These are phyloP conservation scores for Drosophila trichaetosa DNA, from an alignment of 2,888 invertebrate genomes.

Conservation along the genomic window DNA sequence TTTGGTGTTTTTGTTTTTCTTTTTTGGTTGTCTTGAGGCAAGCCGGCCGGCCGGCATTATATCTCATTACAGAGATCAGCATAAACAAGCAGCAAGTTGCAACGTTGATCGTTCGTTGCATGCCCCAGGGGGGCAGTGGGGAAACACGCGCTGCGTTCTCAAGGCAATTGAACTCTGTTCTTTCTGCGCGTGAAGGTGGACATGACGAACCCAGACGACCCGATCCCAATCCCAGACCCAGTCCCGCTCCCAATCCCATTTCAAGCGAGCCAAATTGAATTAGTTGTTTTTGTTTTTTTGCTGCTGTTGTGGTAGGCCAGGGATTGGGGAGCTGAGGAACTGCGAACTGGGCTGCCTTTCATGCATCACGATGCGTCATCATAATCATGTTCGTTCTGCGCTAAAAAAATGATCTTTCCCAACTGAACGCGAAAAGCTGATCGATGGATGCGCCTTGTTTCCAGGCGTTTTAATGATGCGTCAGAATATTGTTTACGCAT, in stretches of 20 bases:
- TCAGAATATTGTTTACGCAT: constrained; percentile 81
- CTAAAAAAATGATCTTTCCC: constrained; percentile 49
- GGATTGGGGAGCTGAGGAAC: constrained; percentile 29
- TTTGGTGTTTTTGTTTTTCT: constrained; percentile 5
- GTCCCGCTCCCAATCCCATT: constrained; percentile 32
- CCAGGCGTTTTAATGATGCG: constrained; percentile 79
- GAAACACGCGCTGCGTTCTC: constrained; percentile 57
- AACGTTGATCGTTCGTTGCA: constrained; percentile 36
- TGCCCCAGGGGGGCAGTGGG: constrained; percentile 36
- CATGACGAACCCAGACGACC: constrained; percentile 53
- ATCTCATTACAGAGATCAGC: constrained; percentile 80
- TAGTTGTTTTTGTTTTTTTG: constrained; percentile 54
- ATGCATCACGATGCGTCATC: constrained; percentile 70
- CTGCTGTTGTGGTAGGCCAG: constrained; percentile 67
- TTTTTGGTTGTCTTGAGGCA: constrained; percentile 41
- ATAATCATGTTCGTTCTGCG: constrained; percentile 71
- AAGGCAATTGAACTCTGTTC: constrained; percentile 70
- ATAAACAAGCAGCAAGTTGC: constrained; percentile 65
- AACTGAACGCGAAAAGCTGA: constrained; percentile 51
- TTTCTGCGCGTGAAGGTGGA: constrained; percentile 72
- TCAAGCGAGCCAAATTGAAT: constrained; percentile 68
- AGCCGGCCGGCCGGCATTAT: constrained; percentile 76
- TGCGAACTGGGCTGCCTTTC: constrained; percentile 43
- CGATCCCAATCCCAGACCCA: constrained; percentile 35
- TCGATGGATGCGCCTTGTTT: constrained; percentile 59